phyloP scores from a whole-genome alignment of 2,888 invertebrate genomes.

The Megaustenia siamemsis region DNA sequence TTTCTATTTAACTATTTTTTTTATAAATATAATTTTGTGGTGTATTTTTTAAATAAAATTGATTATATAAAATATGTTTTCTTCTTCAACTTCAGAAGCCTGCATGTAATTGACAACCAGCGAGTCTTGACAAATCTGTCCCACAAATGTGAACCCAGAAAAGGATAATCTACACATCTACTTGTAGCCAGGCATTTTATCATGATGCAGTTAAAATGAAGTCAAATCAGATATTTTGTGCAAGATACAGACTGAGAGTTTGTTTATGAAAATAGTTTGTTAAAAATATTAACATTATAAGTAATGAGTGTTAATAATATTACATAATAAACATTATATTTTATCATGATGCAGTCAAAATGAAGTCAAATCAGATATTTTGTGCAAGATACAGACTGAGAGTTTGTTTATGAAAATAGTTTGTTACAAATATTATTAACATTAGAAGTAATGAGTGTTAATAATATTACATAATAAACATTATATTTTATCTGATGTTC shows the following conservation, averaged over 20 bases:
- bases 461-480: too few species aligned
- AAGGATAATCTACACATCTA: slow-evolving; percentile 63
- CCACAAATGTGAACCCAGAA: slow-evolving; percentile 85
- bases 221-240: neutral
- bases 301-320: too few species aligned
- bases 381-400: neutral
- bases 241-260: neutral
- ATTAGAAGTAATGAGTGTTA: too few species aligned
- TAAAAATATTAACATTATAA: too few species aligned
- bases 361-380: neutral
- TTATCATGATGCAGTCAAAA: too few species aligned
- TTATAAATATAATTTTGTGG: too few species aligned
- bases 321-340: too few species aligned
- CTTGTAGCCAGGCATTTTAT: neutral
- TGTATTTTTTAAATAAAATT: too few species aligned
- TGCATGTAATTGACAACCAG: slow-evolving; percentile 90
- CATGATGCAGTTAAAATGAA: neutral
- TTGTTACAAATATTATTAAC: too few species aligned
- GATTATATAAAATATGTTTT: neutral
- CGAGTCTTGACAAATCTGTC: slow-evolving; percentile 87
- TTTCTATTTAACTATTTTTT: too few species aligned
- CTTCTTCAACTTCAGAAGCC: slow-evolving; percentile 79
- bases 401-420: neutral
- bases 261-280: too few species aligned
- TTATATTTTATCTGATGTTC: too few species aligned